Evolutionary conservation across 2,888 invertebrate genomes (phyloP).

Genomic region (Thumatha senex): DNA sequence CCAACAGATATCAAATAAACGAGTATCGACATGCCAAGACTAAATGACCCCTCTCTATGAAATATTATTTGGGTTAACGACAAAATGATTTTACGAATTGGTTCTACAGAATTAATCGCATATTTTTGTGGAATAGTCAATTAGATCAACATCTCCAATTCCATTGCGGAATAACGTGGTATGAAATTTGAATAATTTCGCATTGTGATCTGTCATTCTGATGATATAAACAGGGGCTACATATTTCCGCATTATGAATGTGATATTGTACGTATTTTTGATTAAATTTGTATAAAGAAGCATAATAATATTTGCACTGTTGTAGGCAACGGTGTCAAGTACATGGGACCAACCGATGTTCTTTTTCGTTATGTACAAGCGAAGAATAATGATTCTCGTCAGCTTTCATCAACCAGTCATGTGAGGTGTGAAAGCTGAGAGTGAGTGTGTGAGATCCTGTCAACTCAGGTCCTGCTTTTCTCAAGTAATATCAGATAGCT

Average conservation of each 20-base stretch:
- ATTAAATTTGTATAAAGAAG: neutral
- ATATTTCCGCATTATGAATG: slow-evolving; percentile 11
- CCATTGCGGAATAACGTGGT: slow-evolving; percentile 48
- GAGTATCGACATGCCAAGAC: slow-evolving; percentile 32
- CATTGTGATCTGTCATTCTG: slow-evolving; percentile 47
- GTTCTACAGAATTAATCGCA: slow-evolving; percentile 42
- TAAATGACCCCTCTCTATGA: slow-evolving; percentile 23
- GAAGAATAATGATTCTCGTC: no score
- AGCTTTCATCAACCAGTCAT: no score
- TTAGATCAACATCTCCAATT: slow-evolving; percentile 47
- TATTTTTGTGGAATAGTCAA: slow-evolving; percentile 46
- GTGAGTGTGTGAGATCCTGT: no score
- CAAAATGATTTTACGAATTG: slow-evolving; percentile 33
- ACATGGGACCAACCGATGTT: no score
- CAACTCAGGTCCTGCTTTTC: no score
- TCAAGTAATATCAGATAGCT: no score
- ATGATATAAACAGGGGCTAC: slow-evolving; percentile 34
- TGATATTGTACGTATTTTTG: neutral
- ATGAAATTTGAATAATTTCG: slow-evolving; percentile 63
- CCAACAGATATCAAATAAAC: slow-evolving; percentile 27
- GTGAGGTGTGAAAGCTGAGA: no score
- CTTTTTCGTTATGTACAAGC: no score
- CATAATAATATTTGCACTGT: neutral
- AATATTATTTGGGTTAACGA: slow-evolving; percentile 31
- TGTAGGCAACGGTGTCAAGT: no score